These are phyloP conservation scores for Campoplex capitator DNA, from an alignment of 2,888 invertebrate species.

Conservation along the genomic window DNA sequence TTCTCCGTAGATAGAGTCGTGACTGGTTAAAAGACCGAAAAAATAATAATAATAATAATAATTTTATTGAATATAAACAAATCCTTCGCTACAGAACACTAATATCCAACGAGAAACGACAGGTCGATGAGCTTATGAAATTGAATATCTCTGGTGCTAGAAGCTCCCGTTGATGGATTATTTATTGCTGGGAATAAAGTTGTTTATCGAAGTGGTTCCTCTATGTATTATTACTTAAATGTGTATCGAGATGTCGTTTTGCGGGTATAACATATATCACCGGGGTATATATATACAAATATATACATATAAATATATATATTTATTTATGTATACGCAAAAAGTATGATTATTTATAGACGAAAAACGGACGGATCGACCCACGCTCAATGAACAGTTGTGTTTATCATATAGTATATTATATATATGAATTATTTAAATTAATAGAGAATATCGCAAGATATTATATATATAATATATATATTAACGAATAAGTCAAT, in stretches of 20 bases:
- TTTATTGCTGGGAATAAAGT: slow-evolving; percentile 29
- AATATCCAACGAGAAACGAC: slow-evolving; percentile 17
- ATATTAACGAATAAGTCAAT: slow-evolving; percentile 53
- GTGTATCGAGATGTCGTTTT: slow-evolving; percentile 43
- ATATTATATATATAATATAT: slow-evolving; percentile 60
- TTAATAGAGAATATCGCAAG: slow-evolving; percentile 64
- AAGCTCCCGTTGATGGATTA: slow-evolving; percentile 47
- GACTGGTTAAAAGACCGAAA: slow-evolving; percentile 5
- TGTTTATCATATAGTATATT: slow-evolving; percentile 84
- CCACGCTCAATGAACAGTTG: slow-evolving; percentile 77
- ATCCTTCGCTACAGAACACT: neutral
- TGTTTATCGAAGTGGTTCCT: slow-evolving; percentile 65
- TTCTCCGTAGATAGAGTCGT: slow-evolving; percentile 16
- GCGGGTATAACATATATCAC: slow-evolving; percentile 33
- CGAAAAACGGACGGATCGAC: slow-evolving; percentile 73
- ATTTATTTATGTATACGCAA: slow-evolving; percentile 48
- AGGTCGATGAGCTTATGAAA: slow-evolving; percentile 43
- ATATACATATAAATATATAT: slow-evolving; percentile 39
- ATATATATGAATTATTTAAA: slow-evolving; percentile 73
- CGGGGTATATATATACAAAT: slow-evolving; percentile 31
- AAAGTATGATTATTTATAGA: slow-evolving; percentile 51
- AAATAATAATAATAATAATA: neutral
- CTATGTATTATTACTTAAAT: slow-evolving; percentile 58
- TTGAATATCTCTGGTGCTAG: slow-evolving; percentile 65
- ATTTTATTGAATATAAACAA: neutral